Conservation (phyloP, 2,888 invertebrate genomes). For the Tinea semifulvella region DNA sequence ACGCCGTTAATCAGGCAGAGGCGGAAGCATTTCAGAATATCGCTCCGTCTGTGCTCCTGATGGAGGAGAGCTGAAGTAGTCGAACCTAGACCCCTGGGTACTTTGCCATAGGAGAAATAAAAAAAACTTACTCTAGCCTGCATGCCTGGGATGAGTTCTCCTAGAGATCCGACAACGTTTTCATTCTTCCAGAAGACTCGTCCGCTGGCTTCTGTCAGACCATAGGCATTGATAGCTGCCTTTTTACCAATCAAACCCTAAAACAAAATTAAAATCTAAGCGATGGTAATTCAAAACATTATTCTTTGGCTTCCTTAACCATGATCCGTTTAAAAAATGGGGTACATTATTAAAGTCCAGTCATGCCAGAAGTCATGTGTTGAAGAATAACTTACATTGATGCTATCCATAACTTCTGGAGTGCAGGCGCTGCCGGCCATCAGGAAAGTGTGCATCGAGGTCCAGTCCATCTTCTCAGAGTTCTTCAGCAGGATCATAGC, state of each 20-base stretch:
- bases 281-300: no score
- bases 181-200: conserved; percentile 13
- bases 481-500: conserved; percentile 13
- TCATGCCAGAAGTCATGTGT: no score
- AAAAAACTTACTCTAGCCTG: conserved; percentile 11
- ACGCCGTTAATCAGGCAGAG: no score
- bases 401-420: conserved; percentile 9
- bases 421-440: conserved; percentile 11
- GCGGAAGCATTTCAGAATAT: no score
- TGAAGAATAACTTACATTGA: conserved; percentile 13
- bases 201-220: conserved; percentile 14
- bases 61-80: no score
- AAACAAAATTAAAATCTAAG: background rate
- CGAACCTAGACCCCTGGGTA: no score
- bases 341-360: no score
- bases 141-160: conserved; percentile 5
- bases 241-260: conserved; percentile 13
- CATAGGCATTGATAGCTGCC: conserved; percentile 15
- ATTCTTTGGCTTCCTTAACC: no score
- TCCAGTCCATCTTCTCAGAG: conserved; percentile 15
- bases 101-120: no score
- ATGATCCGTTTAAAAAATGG: no score
- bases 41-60: no score
- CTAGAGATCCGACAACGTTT: conserved; percentile 12
- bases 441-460: conserved; percentile 12